Conservation (phyloP, 2,888 invertebrate genomes). For the Galerucella nymphaeae region DNA sequence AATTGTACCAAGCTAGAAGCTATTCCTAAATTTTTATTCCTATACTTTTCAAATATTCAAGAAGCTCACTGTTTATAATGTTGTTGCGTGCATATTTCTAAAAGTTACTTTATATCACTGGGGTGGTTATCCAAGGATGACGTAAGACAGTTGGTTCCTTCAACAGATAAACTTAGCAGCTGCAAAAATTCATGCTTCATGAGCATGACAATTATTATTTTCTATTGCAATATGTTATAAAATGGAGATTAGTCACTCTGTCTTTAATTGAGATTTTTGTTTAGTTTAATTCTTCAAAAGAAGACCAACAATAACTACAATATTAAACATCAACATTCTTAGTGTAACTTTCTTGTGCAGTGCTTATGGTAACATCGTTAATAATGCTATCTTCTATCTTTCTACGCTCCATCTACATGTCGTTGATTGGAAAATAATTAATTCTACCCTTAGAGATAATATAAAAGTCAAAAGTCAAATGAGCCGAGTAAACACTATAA, state of each 20-base stretch:
- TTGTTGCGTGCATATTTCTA: neutral
- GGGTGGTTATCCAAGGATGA: conserved; percentile 63
- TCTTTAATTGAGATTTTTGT: neutral
- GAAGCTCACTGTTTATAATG: neutral
- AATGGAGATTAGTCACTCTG: neutral
- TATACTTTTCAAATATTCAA: neutral
- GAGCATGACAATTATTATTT: conserved; percentile 44
- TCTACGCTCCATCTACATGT: too few relatives aligned
- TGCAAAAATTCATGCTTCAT: conserved; percentile 55
- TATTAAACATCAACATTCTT: too few relatives aligned
- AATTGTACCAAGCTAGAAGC: too few relatives aligned
- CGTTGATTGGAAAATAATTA: too few relatives aligned
- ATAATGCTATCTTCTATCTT: too few relatives aligned
- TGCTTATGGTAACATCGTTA: too few relatives aligned
- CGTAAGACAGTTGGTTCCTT: conserved; percentile 61
- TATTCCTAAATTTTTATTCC: too few relatives aligned
- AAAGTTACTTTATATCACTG: conserved; percentile 26
- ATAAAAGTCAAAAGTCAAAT: too few relatives aligned
- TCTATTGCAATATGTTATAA: conserved; percentile 26
- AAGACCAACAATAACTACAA: too few relatives aligned
- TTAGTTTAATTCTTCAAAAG: neutral
- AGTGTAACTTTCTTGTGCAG: too few relatives aligned
- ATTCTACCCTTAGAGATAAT: too few relatives aligned
- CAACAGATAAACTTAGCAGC: conserved; percentile 55
- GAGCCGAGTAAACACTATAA: too few relatives aligned